Evolutionary conservation across 2,797 vertebrate genomes (phyloP).

Genomic region (Argyrosomus regius): DNA sequence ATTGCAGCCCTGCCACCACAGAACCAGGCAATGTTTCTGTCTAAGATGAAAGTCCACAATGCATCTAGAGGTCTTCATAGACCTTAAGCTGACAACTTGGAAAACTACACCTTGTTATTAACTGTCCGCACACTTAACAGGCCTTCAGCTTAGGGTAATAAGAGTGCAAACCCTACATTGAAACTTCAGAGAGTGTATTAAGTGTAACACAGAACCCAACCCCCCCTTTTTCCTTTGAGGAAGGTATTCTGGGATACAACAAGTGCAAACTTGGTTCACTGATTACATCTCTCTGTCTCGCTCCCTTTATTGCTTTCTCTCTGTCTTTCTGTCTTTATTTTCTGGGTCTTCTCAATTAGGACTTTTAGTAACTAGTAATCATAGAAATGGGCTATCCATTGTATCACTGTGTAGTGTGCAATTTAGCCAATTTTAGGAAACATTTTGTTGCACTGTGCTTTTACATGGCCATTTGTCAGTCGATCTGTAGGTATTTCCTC

Average conservation of each 20-base stretch:
- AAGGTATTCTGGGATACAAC: constrained; percentile 78
- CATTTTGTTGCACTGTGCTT: constrained; percentile 22
- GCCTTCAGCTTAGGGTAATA: constrained; percentile 85
- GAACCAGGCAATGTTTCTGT: constrained; percentile 70
- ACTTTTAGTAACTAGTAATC: constrained; percentile 51
- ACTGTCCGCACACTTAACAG: constrained; percentile 82
- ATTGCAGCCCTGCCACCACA: constrained; percentile 76
- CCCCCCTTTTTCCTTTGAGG: constrained; percentile 77
- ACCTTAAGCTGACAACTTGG: constrained; percentile 83
- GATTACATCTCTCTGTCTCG: constrained; percentile 77
- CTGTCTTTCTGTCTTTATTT: constrained; percentile 53
- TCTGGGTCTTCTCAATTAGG: constrained; percentile 70
- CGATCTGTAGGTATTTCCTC: neutral
- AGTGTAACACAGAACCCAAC: constrained; percentile 69
- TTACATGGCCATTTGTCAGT: constrained; percentile 7
- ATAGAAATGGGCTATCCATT: constrained; percentile 47
- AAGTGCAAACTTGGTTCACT: constrained; percentile 84
- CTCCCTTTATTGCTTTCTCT: constrained; percentile 72
- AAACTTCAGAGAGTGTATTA: constrained; percentile 84
- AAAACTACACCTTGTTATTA: constrained; percentile 86
- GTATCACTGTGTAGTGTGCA: constrained; percentile 22
- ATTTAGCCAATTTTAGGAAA: constrained; percentile 29
- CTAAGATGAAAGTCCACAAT: constrained; percentile 84
- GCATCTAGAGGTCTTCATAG: constrained; percentile 82
- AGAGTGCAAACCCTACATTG: constrained; percentile 81